Percentiles rank a stretch among this genome's conserved stretches.
These are phyloP conservation scores for Gryon sp. DNA, from an alignment of 1,140 invertebrate species.

Conservation along the genomic window DNA sequence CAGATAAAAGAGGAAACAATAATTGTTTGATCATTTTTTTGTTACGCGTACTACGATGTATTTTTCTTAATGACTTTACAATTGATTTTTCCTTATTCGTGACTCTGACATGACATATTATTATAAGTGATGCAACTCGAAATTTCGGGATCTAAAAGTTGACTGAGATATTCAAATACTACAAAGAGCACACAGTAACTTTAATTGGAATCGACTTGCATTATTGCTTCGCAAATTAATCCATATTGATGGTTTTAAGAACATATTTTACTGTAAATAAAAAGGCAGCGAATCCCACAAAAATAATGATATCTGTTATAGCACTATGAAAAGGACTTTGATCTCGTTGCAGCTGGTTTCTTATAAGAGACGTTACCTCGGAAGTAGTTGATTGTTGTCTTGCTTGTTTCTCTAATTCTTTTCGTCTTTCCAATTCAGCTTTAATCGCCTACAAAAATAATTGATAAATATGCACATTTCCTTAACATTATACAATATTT, in stretches of 20 bases:
- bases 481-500: too few species aligned
- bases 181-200: slow-evolving; percentile 9
- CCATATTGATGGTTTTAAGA: slow-evolving; percentile 79
- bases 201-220: slow-evolving; percentile 2
- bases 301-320: slow-evolving; percentile 88
- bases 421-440: slow-evolving; percentile 76
- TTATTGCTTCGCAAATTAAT: slow-evolving; percentile 61
- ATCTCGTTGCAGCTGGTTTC: slow-evolving; percentile 80
- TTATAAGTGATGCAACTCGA: neutral
- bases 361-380: slow-evolving; percentile 76
- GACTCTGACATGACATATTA: neutral
- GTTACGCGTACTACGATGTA: slow-evolving; percentile 6
- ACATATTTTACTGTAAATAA: slow-evolving; percentile 93
- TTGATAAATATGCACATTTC: too few species aligned
- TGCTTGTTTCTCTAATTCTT: slow-evolving; percentile 76
- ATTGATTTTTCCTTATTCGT: too few species aligned
- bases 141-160: slow-evolving; percentile 20
- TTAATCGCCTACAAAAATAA: slow-evolving; percentile 71
- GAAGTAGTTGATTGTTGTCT: slow-evolving; percentile 70
- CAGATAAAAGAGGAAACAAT: too few species aligned
- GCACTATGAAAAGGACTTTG: slow-evolving; percentile 86
- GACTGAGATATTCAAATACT: slow-evolving; percentile 21
- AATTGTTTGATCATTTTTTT: slow-evolving; percentile 1
- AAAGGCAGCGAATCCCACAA: slow-evolving; percentile 91
- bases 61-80: too few species aligned